A percentile compares a stretch with the other conserved stretches of the same genome.
phyloP scores from a whole-genome alignment of 2,113 vertebrate genomes.

The Halcyon senegalensis region DNA sequence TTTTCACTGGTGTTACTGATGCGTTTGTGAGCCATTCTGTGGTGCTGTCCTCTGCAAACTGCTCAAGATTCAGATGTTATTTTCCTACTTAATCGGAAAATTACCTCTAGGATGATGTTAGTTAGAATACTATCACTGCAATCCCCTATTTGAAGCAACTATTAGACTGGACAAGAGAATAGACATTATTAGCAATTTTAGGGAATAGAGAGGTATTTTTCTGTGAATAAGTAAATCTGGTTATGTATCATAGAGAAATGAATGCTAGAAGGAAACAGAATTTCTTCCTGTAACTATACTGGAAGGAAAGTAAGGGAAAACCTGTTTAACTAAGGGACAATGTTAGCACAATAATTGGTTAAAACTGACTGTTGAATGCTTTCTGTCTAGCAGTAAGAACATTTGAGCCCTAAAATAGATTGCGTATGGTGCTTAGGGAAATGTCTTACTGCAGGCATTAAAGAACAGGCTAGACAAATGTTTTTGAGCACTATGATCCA shows the following conservation, averaged over 20 bases:
- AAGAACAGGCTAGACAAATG: neutral
- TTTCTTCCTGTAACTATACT: neutral
- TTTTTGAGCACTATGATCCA: neutral
- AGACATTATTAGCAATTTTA: neutral
- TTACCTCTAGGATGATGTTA: neutral
- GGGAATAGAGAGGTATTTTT: neutral
- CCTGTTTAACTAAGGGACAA: neutral
- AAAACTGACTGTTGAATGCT: constrained; percentile 16
- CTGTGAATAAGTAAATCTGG: neutral
- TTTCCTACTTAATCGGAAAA: neutral
- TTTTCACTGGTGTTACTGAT: neutral
- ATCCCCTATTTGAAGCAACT: neutral
- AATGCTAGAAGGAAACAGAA: neutral
- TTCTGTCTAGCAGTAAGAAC: neutral
- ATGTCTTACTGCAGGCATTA: neutral
- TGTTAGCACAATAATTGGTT: constrained; percentile 4
- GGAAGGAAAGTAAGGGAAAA: neutral
- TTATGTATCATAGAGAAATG: constrained; percentile 14
- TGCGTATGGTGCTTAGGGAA: neutral
- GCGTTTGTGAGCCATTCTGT: neutral
- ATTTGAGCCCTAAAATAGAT: neutral
- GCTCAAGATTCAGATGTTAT: neutral
- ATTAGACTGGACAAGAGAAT: neutral
- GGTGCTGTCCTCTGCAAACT: neutral
- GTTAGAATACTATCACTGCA: neutral